Percentiles rank a stretch among this genome's conserved stretches.
Evolutionary conservation across 2,888 invertebrate species (phyloP).

Genomic region (Strigamia transsilvanica): DNA sequence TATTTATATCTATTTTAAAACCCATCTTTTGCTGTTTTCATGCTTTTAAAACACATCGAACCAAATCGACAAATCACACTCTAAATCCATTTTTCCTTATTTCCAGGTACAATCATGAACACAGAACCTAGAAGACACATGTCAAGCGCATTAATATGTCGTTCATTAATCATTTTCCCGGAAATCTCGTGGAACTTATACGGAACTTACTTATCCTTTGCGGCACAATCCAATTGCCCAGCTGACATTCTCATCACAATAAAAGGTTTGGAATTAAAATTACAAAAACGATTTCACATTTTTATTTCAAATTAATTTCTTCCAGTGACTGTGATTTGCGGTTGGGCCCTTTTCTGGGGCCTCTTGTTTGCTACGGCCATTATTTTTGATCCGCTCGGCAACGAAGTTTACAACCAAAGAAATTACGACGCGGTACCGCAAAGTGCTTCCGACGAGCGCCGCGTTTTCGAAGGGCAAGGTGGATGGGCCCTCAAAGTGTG

Average conservation of each 20-base stretch:
- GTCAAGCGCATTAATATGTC: constrained; percentile 75
- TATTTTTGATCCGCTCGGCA: constrained; percentile 83
- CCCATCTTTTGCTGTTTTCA: too few relatives aligned
- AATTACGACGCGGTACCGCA: background rate
- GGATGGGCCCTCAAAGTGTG: constrained; percentile 56
- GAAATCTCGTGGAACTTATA: constrained; percentile 81
- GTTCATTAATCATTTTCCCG: constrained; percentile 77
- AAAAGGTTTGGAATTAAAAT: constrained; percentile 15
- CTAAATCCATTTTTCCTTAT: too few relatives aligned
- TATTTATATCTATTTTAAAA: too few relatives aligned
- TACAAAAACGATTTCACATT: too few relatives aligned
- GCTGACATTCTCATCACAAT: background rate
- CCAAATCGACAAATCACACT: too few relatives aligned
- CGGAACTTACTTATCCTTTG: constrained; percentile 82
- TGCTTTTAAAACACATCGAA: too few relatives aligned
- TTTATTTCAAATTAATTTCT: too few relatives aligned
- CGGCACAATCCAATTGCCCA: background rate
- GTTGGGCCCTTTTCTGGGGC: constrained; percentile 80
- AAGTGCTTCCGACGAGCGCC: background rate
- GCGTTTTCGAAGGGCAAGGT: constrained; percentile 9
- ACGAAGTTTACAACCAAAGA: constrained; percentile 37
- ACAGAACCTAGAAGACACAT: constrained; percentile 75
- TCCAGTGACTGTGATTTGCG: constrained; percentile 78
- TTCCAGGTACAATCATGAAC: constrained; percentile 77
- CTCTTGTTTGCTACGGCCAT: constrained; percentile 78